phyloP scores from a whole-genome alignment of 2,113 vertebrate genomes.

The Cervus canadensis region DNA sequence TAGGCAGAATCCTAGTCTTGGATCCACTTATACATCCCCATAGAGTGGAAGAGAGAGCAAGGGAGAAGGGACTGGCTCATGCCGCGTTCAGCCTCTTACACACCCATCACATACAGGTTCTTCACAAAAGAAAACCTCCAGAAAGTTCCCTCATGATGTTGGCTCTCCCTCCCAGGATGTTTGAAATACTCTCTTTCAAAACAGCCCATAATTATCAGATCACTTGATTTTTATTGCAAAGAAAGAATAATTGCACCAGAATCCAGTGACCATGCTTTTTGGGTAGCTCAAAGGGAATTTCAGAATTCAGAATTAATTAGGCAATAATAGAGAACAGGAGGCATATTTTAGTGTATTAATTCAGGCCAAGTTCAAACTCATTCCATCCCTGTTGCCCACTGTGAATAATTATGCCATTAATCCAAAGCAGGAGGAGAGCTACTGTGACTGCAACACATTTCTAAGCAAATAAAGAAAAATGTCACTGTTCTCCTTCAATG shows the following conservation, averaged over 20 bases:
- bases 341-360: constrained; percentile 65
- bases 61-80: background rate
- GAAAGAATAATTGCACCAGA: constrained; percentile 25
- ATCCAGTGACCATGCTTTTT: constrained; percentile 44
- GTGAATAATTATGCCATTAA: constrained; percentile 73
- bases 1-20: background rate
- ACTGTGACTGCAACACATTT: constrained; percentile 53
- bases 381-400: constrained; percentile 60
- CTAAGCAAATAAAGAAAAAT: constrained; percentile 65
- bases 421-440: constrained; percentile 38
- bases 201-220: constrained; percentile 14
- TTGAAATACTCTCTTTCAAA: constrained; percentile 25
- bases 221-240: constrained; percentile 44
- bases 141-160: background rate
- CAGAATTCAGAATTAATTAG: constrained; percentile 75
- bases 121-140: background rate
- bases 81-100: background rate
- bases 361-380: constrained; percentile 62
- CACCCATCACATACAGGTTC: background rate
- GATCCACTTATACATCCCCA: background rate
- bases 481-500: constrained; percentile 18
- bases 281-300: constrained; percentile 53
- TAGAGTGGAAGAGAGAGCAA: background rate
- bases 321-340: constrained; percentile 55
- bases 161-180: background rate